phyloP scores from a whole-genome alignment of 2,888 invertebrate species.

The Eurois occulta region DNA sequence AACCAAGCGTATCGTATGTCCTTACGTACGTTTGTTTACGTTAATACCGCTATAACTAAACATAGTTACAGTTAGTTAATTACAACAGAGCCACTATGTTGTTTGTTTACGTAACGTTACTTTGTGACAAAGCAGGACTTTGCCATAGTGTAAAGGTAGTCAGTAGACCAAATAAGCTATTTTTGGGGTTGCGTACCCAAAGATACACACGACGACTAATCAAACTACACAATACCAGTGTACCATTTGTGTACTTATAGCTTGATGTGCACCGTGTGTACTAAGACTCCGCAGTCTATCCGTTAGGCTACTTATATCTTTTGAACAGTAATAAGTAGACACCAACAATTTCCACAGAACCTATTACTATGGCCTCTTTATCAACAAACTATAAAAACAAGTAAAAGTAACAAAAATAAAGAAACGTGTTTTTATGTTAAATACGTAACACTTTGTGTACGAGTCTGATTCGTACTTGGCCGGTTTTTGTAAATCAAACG shows the following conservation, averaged over 20 bases:
- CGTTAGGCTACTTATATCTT: neutral
- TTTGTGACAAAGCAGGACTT: slow-evolving; percentile 45
- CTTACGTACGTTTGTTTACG: slow-evolving; percentile 10
- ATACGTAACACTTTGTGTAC: neutral
- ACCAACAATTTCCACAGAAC: neutral
- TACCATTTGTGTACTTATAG: too few relatives aligned
- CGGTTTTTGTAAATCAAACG: neutral
- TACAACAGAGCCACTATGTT: slow-evolving; percentile 9
- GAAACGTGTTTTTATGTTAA: neutral
- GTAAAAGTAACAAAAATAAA: neutral
- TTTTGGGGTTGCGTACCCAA: neutral
- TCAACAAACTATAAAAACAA: too few relatives aligned
- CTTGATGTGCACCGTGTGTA: too few relatives aligned
- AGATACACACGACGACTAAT: neutral
- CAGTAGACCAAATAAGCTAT: neutral
- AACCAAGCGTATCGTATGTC: neutral
- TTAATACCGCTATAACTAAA: neutral
- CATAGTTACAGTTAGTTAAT: slow-evolving; percentile 16
- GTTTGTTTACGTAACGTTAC: slow-evolving; percentile 40
- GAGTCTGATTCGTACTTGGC: neutral
- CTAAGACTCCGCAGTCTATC: too few relatives aligned
- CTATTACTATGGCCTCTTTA: neutral
- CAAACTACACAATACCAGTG: too few relatives aligned
- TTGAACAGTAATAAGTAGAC: neutral
- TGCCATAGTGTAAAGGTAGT: neutral